Base-by-base conservation (phyloP, 2,113 vertebrate genomes). In the Oncorhynchus keta region DNA sequence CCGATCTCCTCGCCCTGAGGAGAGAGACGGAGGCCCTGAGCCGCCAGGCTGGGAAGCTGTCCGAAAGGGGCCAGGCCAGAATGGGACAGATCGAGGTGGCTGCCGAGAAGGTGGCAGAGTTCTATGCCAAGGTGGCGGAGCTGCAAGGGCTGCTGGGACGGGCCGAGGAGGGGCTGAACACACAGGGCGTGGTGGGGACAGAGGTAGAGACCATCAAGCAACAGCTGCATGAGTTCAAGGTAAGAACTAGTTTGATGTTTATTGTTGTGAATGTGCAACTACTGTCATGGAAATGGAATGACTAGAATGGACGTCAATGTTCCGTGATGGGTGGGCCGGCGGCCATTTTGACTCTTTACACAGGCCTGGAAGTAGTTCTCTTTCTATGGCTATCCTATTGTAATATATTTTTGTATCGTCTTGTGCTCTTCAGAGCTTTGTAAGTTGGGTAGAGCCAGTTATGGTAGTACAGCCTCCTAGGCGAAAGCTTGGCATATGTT, bases 151-250 rank as follows among this genome's bases (percentile, higher is more conserved):
- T 97, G 81, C 93, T 97, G 5, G 69, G 92, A 0, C 89, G 88
- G 0, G 97, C 97, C 0, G 97, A 99, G 85, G 96, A 96, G 20
- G 93, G 90, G 1, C 94, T 97, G 75, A 94, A 92, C 0, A 68
- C 95, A 4, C 97, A 98, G 90, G 95, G 96, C 77, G 78, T 95
- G 7, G 97, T 99, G 14, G 96, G 96, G 0, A 95, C 96, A 0
- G 98, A 99, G 90, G 97, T 99, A 86, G 98, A 99, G 28, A 87
- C 91, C 86, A 97, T 99, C 92, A 98, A 93, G 82, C 97, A 96
- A 74, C 98, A 99, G 83, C 81, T 99, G 86, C 94, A 94, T 20
- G 95, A 96, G 87, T 99, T 99, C 87, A 99, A 98, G 95, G 98
- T 99, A 92, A 79, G 95, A 62, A 18, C 0, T 3, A 22, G 3